Base-by-base conservation (phyloP, 2,113 vertebrate species). In the Dasyornis broadbenti region DNA sequence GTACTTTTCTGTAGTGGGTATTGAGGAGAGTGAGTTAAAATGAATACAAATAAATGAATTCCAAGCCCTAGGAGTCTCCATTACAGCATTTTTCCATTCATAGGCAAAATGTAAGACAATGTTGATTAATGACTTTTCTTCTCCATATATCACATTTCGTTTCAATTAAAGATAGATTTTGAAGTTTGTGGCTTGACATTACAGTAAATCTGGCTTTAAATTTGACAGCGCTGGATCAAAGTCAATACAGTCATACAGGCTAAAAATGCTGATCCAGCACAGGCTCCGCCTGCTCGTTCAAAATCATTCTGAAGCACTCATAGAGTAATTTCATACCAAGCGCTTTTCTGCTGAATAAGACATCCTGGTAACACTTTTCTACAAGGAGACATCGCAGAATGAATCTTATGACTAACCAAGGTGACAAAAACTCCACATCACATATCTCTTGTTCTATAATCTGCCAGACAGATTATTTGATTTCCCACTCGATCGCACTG, bases 131-230 rank as follows among this genome's bases (percentile, higher is more conserved):
- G 31, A 72, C 53, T 86, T 86, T 85, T 49, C 45, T 70, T 92
- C 59, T 77, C 24, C 63, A n/a, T 54, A 21, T 80, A 90, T 86
- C 66, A 82, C 39, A 65, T 52, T 53, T 42, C 73, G 47, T 16
- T 69, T 93, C 75, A 93, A 42, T 80, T 89, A 77, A 85, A 82
- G 66, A 89, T 6, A 89, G 60, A 60, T 90, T 93, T 69, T 95
- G 63, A 93, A 92, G 66, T 86, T 54, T 92, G 63, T 66, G 86
- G 47, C 56, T 52, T 81, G 64, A 92, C 68, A 66, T 52, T 44
- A 49, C 21, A 83, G 79, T 89, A 93, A 93, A 96, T 89, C 60
- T 89, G 72, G 27, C 76, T 91, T 53, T 90, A 93, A 81, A 92
- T 68, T 64, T 93, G 86, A 89, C 60, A 68, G 47, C 2, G 8